Conservation (phyloP, 2,797 vertebrate species). For the Synanceia verrucosa region DNA sequence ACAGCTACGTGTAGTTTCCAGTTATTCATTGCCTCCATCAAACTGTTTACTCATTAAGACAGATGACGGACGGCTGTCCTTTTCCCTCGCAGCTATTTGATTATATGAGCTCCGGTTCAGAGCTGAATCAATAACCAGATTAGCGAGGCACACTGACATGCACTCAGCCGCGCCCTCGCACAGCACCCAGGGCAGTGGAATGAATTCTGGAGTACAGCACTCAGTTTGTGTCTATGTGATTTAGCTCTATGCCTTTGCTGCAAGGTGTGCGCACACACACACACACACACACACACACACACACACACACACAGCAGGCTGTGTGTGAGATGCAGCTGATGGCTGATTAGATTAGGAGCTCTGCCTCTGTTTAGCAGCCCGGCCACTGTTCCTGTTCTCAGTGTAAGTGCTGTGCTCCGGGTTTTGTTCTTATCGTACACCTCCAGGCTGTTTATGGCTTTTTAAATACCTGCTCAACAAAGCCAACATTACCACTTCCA, state of each 20-base stretch:
- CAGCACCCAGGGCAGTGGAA: constrained; percentile 58
- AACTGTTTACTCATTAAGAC: constrained; percentile 76
- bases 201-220: constrained; percentile 69
- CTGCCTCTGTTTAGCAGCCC: constrained; percentile 66
- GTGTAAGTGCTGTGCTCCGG: constrained; percentile 57
- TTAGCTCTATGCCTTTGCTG: constrained; percentile 69
- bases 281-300: constrained; percentile 5
- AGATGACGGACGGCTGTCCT: constrained; percentile 77
- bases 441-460: constrained; percentile 75
- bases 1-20: constrained; percentile 57
- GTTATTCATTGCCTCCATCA: constrained; percentile 69
- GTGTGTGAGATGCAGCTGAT: constrained; percentile 77
- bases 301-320: constrained; percentile 28
- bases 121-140: constrained; percentile 80
- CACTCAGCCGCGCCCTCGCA: constrained; percentile 43
- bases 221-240: constrained; percentile 65
- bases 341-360: constrained; percentile 82
- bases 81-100: constrained; percentile 76
- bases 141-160: constrained; percentile 40
- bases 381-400: constrained; percentile 43
- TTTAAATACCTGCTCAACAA: constrained; percentile 80
- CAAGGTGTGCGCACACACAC: constrained; percentile 43
- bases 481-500: constrained; percentile 72
- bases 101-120: constrained; percentile 76
- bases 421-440: constrained; percentile 66